phyloP scores from a whole-genome alignment of 2,797 vertebrate genomes.

The Tragelaphus oryx region DNA sequence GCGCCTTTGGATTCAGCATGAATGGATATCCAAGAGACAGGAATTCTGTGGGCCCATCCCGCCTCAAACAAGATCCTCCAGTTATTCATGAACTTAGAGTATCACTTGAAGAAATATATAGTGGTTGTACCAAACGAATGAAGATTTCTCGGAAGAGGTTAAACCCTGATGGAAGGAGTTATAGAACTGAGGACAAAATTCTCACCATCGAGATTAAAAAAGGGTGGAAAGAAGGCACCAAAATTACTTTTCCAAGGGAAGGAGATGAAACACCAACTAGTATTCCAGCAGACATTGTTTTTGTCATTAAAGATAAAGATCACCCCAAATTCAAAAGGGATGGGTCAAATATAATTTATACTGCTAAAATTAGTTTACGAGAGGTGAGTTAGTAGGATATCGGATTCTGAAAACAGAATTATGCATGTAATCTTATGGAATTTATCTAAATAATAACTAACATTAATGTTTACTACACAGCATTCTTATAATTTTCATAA shows the following conservation, averaged over 20 bases:
- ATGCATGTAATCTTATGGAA: background rate
- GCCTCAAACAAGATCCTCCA: slow-evolving; percentile 95
- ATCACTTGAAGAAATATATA: slow-evolving; percentile 96
- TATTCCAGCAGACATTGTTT: slow-evolving; percentile 98
- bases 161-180: slow-evolving; percentile 94
- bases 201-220: slow-evolving; percentile 98
- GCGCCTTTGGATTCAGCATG: slow-evolving; percentile 94
- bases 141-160: slow-evolving; percentile 96
- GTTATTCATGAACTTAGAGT: slow-evolving; percentile 96
- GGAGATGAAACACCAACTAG: slow-evolving; percentile 93
- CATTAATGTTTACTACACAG: background rate
- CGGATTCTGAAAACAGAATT: background rate
- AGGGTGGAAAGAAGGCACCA: slow-evolving; percentile 99
- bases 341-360: slow-evolving; percentile 96
- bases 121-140: slow-evolving; percentile 97
- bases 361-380: slow-evolving; percentile 92
- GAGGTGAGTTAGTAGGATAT: slow-evolving; percentile 87
- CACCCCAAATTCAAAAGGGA: slow-evolving; percentile 96
- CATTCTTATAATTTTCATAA: background rate
- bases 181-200: slow-evolving; percentile 96
- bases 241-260: slow-evolving; percentile 98
- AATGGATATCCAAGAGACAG: slow-evolving; percentile 96
- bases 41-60: slow-evolving; percentile 88
- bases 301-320: slow-evolving; percentile 98
- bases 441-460: slow-evolving; percentile 2